These are phyloP conservation scores for Oncorhynchus nerka DNA, from an alignment of 2,113 vertebrate species.

Conservation along the genomic window DNA sequence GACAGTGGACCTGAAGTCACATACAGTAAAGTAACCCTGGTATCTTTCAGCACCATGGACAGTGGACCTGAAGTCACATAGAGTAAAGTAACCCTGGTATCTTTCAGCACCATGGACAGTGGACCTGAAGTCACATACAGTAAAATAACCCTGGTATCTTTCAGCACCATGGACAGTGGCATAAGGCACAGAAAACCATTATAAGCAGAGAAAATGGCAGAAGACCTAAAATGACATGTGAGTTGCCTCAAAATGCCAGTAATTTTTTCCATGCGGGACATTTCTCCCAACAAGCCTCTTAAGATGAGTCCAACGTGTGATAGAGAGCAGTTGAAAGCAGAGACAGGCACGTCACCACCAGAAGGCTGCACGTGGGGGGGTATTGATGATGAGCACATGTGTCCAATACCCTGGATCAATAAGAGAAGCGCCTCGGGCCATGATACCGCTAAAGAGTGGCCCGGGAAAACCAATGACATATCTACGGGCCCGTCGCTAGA, in stretches of 20 bases:
- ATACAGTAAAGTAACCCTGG: neutral
- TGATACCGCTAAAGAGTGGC: slow-evolving; percentile 54
- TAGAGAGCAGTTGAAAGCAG: slow-evolving; percentile 5
- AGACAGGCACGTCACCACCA: slow-evolving; percentile 34
- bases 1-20: slow-evolving; percentile 14
- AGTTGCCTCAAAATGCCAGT: neutral
- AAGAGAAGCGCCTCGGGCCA: slow-evolving; percentile 63
- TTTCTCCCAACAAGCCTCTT: neutral
- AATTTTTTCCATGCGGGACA: neutral
- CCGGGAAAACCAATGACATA: slow-evolving; percentile 62
- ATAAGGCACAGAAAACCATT: no score
- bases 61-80: slow-evolving; percentile 4
- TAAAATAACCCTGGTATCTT: neutral
- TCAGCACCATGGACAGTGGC: slow-evolving; percentile 45
- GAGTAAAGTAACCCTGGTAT: neutral
- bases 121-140: neutral
- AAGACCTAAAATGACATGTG: no score
- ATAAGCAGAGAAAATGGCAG: no score
- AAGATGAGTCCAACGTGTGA: neutral
- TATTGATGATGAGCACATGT: slow-evolving; percentile 68
- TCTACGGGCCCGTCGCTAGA: slow-evolving; percentile 42
- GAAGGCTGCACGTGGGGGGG: slow-evolving; percentile 47
- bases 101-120: slow-evolving; percentile 46
- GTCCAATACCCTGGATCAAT: slow-evolving; percentile 70
- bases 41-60: slow-evolving; percentile 5